Percentiles rank a stretch among this genome's conserved stretches.
Evolutionary conservation across 2,113 vertebrate species (phyloP).

Genomic region (Dunckerocampus dactyliophorus): DNA sequence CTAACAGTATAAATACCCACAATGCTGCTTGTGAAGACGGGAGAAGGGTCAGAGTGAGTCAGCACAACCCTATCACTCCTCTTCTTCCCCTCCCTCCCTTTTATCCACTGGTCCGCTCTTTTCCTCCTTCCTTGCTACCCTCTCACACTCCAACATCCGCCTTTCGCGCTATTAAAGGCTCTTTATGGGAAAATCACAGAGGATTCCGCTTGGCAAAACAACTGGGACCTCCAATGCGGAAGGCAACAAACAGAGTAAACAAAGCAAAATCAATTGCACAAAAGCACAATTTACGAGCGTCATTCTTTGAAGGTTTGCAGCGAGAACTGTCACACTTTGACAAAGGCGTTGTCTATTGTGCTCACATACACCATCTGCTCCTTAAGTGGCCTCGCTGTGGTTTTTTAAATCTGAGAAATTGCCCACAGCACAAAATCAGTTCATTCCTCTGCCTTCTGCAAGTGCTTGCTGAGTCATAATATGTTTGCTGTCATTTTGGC

Average conservation of each 20-base stretch:
- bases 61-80: slow-evolving; percentile 64
- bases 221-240: slow-evolving; percentile 26
- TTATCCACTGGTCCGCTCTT: slow-evolving; percentile 46
- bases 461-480: not conserved
- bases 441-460: not conserved
- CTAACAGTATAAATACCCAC: slow-evolving; percentile 66
- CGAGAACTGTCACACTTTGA: slow-evolving; percentile 4
- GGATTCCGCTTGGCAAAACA: slow-evolving; percentile 47
- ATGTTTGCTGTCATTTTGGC: not conserved
- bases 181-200: slow-evolving; percentile 30
- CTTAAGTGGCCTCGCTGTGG: slow-evolving; percentile 17
- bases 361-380: not conserved
- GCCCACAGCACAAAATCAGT: not conserved
- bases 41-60: slow-evolving; percentile 69
- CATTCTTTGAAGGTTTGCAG: not conserved
- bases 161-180: slow-evolving; percentile 17
- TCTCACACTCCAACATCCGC: slow-evolving; percentile 23
- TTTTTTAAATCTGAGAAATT: slow-evolving; percentile 10
- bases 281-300: not conserved
- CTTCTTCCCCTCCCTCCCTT: slow-evolving; percentile 46
- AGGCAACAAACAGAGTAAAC: slow-evolving; percentile 19
- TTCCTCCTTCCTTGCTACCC: slow-evolving; percentile 23
- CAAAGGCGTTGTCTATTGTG: not conserved
- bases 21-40: slow-evolving; percentile 62
- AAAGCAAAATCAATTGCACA: slow-evolving; percentile 29